Evolutionary conservation across 2,113 vertebrate genomes (phyloP), one percentile per base, ranked within the genome.

Genomic region (Cairina moschata): DNA sequence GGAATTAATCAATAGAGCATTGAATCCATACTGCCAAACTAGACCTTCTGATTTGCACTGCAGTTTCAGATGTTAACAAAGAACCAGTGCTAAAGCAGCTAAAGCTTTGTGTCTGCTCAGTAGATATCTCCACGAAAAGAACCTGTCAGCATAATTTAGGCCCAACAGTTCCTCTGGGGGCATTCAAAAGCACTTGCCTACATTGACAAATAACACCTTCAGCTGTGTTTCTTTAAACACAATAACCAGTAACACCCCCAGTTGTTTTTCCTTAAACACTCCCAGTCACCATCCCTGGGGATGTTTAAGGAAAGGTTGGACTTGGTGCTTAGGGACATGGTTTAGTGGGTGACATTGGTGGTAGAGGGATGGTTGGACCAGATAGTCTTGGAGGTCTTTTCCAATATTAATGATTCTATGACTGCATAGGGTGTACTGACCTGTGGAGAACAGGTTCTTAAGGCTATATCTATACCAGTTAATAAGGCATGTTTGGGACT

Each of bases 11-110:
- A 71, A 29, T 48, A 69, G 68, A 68, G 6, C 11, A 50, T 17
- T 11, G 25, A 22, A 36, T 81, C 26, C 1, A 2, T 1, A 0
- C 17, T 55, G 25, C 22, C 48, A 52, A 32, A 58, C 23, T 58
- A 34, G n/a, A 58, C 23, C 16, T 71, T 50, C 25, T 71, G 67
- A 50, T 9, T 69, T 54, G 7, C 12, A n/a, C 4, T 74, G 31
- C 23, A 86, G 44, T 74, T 66, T 69, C 16, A 40, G 34, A 17
- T 66, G 36, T 17, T 73, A 50, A 32, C 9, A 58, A 73, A 90
- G 20, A 42, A 55, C 20, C 22, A 68, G 44, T 52, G 29, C 17
- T 77, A 58, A 77, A 52, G 15, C 3, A 65, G 31, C 34, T 54
- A 29, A 58, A 76, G 9, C 11, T 60, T 38, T 52, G 17, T 58